A percentile compares a stretch with the other conserved stretches of the same genome.
Conservation (phyloP, 1,140 invertebrate genomes). For the Hestina assimilis region DNA sequence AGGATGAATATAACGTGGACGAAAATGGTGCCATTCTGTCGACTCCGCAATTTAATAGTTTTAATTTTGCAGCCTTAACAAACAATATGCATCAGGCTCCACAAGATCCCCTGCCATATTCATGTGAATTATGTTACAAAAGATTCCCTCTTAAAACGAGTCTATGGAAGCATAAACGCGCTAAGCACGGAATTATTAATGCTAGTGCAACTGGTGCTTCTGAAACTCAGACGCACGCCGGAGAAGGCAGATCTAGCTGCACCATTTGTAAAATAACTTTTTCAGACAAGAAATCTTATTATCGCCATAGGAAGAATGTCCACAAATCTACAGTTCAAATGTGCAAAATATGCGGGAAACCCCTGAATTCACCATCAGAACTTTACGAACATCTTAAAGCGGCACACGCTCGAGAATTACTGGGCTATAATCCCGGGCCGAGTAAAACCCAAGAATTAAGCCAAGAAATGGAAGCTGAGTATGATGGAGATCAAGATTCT, state of each 20-base stretch:
- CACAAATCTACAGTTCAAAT: slow-evolving; percentile 71
- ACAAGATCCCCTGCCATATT: slow-evolving; percentile 49
- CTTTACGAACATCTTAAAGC: slow-evolving; percentile 73
- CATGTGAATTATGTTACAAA: slow-evolving; percentile 74
- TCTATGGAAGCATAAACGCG: slow-evolving; percentile 77
- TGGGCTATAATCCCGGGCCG: slow-evolving; percentile 68
- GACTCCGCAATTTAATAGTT: slow-evolving; percentile 76
- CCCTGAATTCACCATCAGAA: slow-evolving; percentile 67
- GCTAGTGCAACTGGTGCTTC: slow-evolving; percentile 38
- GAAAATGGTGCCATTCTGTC: slow-evolving; percentile 65
- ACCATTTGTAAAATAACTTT: slow-evolving; percentile 77
- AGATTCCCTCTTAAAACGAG: slow-evolving; percentile 71
- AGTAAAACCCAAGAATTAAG: slow-evolving; percentile 53
- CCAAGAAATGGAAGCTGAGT: slow-evolving; percentile 58
- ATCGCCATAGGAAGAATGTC: slow-evolving; percentile 74
- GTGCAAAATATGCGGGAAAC: slow-evolving; percentile 76
- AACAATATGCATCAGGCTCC: slow-evolving; percentile 47
- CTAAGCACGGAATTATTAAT: slow-evolving; percentile 73
- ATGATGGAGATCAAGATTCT: slow-evolving; percentile 55
- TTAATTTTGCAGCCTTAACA: slow-evolving; percentile 59
- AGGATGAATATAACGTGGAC: slow-evolving; percentile 69
- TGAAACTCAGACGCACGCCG: slow-evolving; percentile 31
- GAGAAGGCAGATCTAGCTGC: slow-evolving; percentile 64
- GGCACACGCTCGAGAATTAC: slow-evolving; percentile 68
- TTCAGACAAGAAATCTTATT: slow-evolving; percentile 75